Conservation (phyloP, 1,140 invertebrate genomes). For the Sitobion miscanthi region DNA sequence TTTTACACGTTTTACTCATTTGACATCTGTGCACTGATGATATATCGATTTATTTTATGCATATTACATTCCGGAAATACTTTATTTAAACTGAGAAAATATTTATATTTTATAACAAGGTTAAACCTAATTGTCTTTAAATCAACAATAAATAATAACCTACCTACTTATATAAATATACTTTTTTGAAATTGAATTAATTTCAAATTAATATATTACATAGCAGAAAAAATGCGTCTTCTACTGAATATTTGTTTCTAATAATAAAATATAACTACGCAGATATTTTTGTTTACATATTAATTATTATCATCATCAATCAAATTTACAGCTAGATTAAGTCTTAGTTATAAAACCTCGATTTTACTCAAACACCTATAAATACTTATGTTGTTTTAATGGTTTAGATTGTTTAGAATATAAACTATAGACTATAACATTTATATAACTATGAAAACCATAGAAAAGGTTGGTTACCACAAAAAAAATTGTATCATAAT, state of each 20-base stretch:
- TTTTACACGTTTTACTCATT: not conserved
- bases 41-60: not conserved
- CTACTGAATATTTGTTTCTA: not conserved
- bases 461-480: not conserved
- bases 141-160: too few relatives aligned
- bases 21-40: not conserved
- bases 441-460: not conserved
- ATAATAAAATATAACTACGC: not conserved
- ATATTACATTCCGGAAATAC: constrained; percentile 1
- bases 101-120: not conserved
- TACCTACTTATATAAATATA: not conserved
- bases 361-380: not conserved
- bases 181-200: not conserved
- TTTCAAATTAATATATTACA: not conserved
- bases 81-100: not conserved
- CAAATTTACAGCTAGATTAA: not conserved
- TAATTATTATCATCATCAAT: not conserved
- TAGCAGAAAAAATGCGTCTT: not conserved
- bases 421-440: not conserved
- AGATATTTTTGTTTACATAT: not conserved
- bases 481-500: not conserved
- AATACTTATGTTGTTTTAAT: not conserved
- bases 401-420: not conserved
- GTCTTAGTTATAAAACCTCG: not conserved
- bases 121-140: not conserved